Evolutionary conservation across 2,888 invertebrate genomes (phyloP), one percentile per base, ranked within the genome.

Genomic region (Stegophylla sp.): DNA sequence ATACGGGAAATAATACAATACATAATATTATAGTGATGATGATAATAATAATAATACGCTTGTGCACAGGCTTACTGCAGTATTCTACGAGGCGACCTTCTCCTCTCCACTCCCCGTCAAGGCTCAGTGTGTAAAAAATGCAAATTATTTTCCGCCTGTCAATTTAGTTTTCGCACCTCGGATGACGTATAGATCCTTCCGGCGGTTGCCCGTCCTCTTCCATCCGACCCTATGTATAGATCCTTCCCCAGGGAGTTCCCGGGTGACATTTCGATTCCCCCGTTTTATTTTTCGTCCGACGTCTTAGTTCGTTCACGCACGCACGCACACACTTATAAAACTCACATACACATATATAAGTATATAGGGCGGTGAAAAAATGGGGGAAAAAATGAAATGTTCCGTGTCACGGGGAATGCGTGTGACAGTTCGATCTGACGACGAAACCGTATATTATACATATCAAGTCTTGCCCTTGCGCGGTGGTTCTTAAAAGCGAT

Each of bases 121-220:
- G 13, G n/a, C 34, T 48, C 2, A 15, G 15, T 10, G 26, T 48
- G 34, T 48, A 51, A 74, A 23, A 63, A 69, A 79, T 79, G 79
- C 61, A 79, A 79, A 79, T 79, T 79, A 79, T 79, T 71, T 77
- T 79, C 34, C 79, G 71, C 79, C 71, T 34, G 79, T 79, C 79
- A 79, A 79, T 71, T 79, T 23, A 15, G 28, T 61, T 79, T 71
- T 61, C 48, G 61, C 75, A 53, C 71, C 61, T 69, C 69, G 28
- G 51, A n/a, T 76, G 76, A 75, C 74, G 41, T 28, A 26, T 23
- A 28, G 41, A 20, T 77, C 56, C 43, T 45, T 7, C 28, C 59
- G 56, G 45, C 43, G 66, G 26, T 53, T 2, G 63, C 66, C 17
- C 1, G n/a, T 20, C 4, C 64, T 12, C 26, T n/a, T n/a, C 51